Evolutionary conservation across 1,140 invertebrate genomes (phyloP), one percentile per base, ranked within the genome.

Genomic region (Drosophila simulans): DNA sequence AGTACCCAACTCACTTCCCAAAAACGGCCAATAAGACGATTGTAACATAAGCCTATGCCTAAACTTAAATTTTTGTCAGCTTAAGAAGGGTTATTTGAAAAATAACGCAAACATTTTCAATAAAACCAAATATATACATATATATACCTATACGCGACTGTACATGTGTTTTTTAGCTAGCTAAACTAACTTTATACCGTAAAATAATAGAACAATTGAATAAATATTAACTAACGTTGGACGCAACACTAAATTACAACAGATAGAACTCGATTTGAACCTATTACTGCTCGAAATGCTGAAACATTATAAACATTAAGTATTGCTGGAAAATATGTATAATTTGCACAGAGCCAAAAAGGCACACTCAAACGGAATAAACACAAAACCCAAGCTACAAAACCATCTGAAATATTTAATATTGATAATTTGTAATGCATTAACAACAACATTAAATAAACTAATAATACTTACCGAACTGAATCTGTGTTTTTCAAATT

Each of bases 111-210:
- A 64, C n/a, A 52, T 75, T 81, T 81, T 75, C 64, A 86, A 75
- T 80, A 81, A 72, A 53, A 60, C 39, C 17, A 11, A 62, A 69
- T 45, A 25, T 7, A 65, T 69, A 60, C 49, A 68, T 62, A 80
- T 62, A 60, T 65, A 53, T 57, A 74, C 35, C 48, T 58, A 58
- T 58, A 75, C 66, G 68, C 82, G 82, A 86, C 77, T 85, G 82
- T 85, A 86, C 43, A 88, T 86, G 69, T 75, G 78, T 77, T 82
- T 86, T 84, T 82, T 86, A 86, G 82, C 73, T 86, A 86, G 82
- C 74, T 70, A 88, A 86, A 72, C 57, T 66, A 88, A 79, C 82
- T 88, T 86, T 86, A 86, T 88, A 88, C 79, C 62, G 70, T 68
- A 80, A 63, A 80, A 80, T 82, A 86, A 88, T 78, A 88, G 74